These are phyloP conservation scores for Strix uralensis DNA, from an alignment of 2,113 vertebrate species.

Conservation along the genomic window DNA sequence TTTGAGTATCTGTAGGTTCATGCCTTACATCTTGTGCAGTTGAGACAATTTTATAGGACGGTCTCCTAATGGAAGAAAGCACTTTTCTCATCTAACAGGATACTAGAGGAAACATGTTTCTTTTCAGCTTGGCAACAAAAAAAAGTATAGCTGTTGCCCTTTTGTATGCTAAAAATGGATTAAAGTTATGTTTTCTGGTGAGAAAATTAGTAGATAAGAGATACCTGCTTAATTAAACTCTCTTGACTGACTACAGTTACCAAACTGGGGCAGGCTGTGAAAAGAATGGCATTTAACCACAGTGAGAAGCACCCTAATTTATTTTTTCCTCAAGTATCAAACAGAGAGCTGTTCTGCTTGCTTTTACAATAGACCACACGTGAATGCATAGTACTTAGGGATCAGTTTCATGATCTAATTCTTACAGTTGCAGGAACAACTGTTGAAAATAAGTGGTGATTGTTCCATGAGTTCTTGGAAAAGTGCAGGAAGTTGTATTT, in stretches of 20 bases:
- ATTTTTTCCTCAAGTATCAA: not conserved
- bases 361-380: not conserved
- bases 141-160: not conserved
- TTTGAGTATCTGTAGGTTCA: not conserved
- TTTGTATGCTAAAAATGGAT: not conserved
- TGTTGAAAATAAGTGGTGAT: not conserved
- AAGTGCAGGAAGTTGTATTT: not conserved
- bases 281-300: rapidly evolving
- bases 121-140: not conserved
- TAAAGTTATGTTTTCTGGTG: not conserved
- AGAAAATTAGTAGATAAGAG: not conserved
- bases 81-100: not conserved
- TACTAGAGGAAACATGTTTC: not conserved
- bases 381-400: not conserved
- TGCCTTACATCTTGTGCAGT: not conserved
- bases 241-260: not conserved
- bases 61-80: not conserved
- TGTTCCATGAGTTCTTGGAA: not conserved
- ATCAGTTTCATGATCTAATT: not conserved
- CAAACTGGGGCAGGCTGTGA: not conserved
- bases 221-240: not conserved
- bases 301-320: not conserved
- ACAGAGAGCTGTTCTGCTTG: not conserved
- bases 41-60: not conserved
- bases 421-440: not conserved